Conservation (phyloP, 2,113 vertebrate species). For the Heterotis niloticus region DNA sequence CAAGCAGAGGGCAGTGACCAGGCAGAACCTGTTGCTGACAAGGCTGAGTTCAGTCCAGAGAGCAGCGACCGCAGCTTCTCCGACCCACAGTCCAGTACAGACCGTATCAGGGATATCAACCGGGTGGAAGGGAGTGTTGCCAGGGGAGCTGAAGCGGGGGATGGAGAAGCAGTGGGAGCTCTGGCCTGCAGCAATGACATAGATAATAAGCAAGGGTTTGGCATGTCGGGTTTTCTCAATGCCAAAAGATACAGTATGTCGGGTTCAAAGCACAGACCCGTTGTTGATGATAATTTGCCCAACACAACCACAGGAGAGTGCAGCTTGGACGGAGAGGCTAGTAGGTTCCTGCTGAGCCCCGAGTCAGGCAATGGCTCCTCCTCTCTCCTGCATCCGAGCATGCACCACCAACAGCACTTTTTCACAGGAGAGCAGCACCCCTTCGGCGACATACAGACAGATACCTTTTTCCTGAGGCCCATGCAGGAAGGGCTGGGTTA, state of each 20-base stretch:
- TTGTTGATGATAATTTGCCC: constrained; percentile 74
- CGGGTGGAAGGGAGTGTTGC: constrained; percentile 74
- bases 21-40: constrained; percentile 84
- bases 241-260: constrained; percentile 65
- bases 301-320: constrained; percentile 87
- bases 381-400: constrained; percentile 57
- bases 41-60: constrained; percentile 89
- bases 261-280: constrained; percentile 54
- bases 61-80: constrained; percentile 91
- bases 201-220: constrained; percentile 77
- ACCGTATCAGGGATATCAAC: constrained; percentile 73
- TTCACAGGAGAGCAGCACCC: constrained; percentile 58
- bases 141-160: constrained; percentile 42
- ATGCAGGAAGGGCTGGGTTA: constrained; percentile 77
- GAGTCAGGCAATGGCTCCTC: constrained; percentile 60
- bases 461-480: constrained; percentile 80
- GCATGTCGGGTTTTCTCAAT: constrained; percentile 80
- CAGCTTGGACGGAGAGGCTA: constrained; percentile 69
- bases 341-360: constrained; percentile 74
- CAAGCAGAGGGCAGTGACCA: constrained; percentile 87
- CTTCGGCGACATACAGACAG: constrained; percentile 64
- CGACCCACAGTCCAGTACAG: constrained; percentile 81
- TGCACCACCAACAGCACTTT: constrained; percentile 38
- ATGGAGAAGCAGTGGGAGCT: constrained; percentile 10
- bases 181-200: constrained; percentile 60